Conservation (phyloP, 2,797 vertebrate species). For the Sebastes elongatus region DNA sequence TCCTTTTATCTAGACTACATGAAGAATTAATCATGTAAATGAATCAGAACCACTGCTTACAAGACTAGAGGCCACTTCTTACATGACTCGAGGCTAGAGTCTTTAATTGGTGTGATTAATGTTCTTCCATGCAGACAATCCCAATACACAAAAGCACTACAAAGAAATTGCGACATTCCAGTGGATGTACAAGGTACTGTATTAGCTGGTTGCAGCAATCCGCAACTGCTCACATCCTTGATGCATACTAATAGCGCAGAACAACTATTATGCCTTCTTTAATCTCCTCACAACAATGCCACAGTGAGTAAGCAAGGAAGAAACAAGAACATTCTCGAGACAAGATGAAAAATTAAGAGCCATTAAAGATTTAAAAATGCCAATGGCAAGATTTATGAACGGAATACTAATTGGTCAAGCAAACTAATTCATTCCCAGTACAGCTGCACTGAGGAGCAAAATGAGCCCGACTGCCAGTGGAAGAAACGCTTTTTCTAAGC, state of each 20-base stretch:
- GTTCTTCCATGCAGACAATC: slow-evolving; percentile 57
- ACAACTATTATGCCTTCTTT: slow-evolving; percentile 56
- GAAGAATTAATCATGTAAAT: slow-evolving; percentile 62
- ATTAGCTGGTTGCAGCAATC: slow-evolving; percentile 42
- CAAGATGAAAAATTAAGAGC: slow-evolving; percentile 73
- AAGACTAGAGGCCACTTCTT: slow-evolving; percentile 55
- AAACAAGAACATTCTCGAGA: slow-evolving; percentile 56
- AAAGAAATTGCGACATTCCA: slow-evolving; percentile 28
- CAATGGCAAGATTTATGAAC: slow-evolving; percentile 72
- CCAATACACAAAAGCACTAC: slow-evolving; percentile 41
- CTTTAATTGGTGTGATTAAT: slow-evolving; percentile 74
- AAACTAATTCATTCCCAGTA: slow-evolving; percentile 31
- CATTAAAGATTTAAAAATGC: slow-evolving; percentile 83
- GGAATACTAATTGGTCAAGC: slow-evolving; percentile 75
- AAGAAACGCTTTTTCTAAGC: slow-evolving; percentile 13
- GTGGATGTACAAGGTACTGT: slow-evolving; percentile 10
- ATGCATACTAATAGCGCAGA: slow-evolving; percentile 64
- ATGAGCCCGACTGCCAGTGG: slow-evolving; percentile 7
- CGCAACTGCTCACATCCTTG: slow-evolving; percentile 40
- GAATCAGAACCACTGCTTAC: slow-evolving; percentile 52
- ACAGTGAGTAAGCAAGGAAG: slow-evolving; percentile 17
- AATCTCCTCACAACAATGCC: slow-evolving; percentile 55
- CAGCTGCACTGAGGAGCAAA: slow-evolving; percentile 20
- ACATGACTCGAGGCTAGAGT: slow-evolving; percentile 58
- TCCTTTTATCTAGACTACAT: slow-evolving; percentile 21